Conservation (phyloP, 2,888 invertebrate species). For the Gasteruption jaculator region DNA sequence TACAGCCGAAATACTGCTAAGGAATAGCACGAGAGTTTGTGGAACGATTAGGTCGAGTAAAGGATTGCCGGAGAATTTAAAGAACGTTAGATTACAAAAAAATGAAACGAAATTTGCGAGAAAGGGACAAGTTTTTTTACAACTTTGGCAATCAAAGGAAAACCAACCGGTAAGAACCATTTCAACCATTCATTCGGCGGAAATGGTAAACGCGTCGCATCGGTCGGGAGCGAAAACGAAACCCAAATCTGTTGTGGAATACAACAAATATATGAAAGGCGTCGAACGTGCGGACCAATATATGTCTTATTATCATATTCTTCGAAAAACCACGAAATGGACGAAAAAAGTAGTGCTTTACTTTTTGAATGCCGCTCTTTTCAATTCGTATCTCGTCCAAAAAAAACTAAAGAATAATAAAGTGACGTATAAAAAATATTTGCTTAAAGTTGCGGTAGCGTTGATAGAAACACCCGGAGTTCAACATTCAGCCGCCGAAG, state of each 20-base stretch:
- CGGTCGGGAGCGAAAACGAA: conserved; percentile 9
- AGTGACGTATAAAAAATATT: conserved; percentile 11
- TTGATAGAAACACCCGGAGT: conserved; percentile 7
- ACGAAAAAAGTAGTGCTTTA: conserved; percentile 13
- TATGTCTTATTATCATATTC: too few species aligned
- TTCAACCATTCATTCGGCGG: conserved; percentile 11
- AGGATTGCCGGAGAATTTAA: conserved; percentile 8
- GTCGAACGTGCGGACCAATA: conserved; percentile 3
- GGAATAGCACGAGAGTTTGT: conserved; percentile 6
- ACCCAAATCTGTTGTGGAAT: conserved; percentile 13
- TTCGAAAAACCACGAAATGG: conserved; percentile 16
- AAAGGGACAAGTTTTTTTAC: conserved; percentile 5
- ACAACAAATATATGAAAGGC: conserved; percentile 15
- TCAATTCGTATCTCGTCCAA: conserved; percentile 11
- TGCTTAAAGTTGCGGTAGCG: conserved; percentile 9
- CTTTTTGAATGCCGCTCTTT: conserved; percentile 12
- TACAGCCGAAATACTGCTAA: conserved; percentile 7
- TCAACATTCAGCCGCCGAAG: conserved; percentile 4
- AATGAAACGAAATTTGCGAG: not conserved
- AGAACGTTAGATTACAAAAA: conserved; percentile 1
- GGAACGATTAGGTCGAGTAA: conserved; percentile 12
- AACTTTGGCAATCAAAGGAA: conserved; percentile 7
- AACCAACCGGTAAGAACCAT: conserved; percentile 2
- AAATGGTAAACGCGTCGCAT: conserved; percentile 8
- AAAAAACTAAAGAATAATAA: conserved; percentile 13